These are phyloP conservation scores for Pseudopipra pipra DNA, from an alignment of 2,113 vertebrate genomes.

Conservation along the genomic window DNA sequence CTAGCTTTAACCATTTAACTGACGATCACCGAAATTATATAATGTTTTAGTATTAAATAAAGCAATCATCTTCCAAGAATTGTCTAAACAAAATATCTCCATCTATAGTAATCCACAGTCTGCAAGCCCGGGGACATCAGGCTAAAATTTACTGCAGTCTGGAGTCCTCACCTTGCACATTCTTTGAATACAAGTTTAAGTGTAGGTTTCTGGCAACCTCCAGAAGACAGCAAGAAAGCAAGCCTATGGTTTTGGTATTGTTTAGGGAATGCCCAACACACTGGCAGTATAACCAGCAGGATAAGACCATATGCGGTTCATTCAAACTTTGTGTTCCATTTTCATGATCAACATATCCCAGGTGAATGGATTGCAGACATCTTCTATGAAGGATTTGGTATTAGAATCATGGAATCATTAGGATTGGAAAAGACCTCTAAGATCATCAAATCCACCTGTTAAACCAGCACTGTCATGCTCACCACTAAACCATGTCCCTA, in stretches of 20 bases:
- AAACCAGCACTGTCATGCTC: background rate
- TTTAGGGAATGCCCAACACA: background rate
- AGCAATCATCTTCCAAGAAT: background rate
- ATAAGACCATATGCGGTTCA: background rate
- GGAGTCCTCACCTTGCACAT: background rate
- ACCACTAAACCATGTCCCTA: background rate
- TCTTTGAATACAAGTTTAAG: background rate
- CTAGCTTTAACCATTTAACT: background rate
- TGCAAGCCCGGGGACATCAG: background rate
- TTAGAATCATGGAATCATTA: background rate
- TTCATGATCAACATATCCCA: background rate
- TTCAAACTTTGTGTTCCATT: background rate
- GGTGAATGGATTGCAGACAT: background rate
- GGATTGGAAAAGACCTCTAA: background rate
- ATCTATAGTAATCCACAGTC: background rate
- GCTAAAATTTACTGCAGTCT: background rate
- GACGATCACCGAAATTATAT: background rate
- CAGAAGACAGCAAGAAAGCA: background rate
- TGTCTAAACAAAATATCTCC: background rate
- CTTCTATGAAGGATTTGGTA: background rate
- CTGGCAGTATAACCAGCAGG: background rate
- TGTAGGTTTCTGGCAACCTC: background rate
- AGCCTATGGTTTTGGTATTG: background rate
- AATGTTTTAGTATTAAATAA: background rate
- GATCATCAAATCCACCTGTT: background rate